phyloP scores from a whole-genome alignment of 2,797 vertebrate genomes.

The Melanotaenia parkinsoni region DNA sequence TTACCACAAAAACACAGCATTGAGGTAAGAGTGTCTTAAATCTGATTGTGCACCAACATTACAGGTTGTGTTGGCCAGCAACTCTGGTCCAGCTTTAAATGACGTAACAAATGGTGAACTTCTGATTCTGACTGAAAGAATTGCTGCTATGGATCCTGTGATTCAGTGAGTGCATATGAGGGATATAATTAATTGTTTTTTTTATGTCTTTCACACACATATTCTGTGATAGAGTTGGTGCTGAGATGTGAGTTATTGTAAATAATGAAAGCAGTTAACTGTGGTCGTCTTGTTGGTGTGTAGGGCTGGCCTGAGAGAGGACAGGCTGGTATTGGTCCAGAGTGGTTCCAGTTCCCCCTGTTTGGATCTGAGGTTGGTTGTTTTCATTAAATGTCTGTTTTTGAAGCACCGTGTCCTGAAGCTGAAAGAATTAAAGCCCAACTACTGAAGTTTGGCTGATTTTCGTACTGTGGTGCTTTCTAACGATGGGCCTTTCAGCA shows the following conservation, averaged over 20 bases:
- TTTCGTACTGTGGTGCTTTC: neutral
- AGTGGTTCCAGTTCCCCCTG: constrained; percentile 97
- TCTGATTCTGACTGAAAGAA: constrained; percentile 90
- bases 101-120: constrained; percentile 96
- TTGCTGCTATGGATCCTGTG: constrained; percentile 92
- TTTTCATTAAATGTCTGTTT: neutral
- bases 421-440: neutral
- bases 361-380: constrained; percentile 91
- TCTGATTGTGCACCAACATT: neutral
- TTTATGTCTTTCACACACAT: too few species aligned
- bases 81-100: constrained; percentile 95
- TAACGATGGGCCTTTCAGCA: neutral
- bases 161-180: constrained; percentile 86
- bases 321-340: constrained; percentile 89
- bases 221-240: neutral
- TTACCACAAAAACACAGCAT: neutral
- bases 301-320: constrained; percentile 88
- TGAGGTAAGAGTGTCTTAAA: neutral
- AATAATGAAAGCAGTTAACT: neutral
- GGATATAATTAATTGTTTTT: neutral
- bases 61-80: constrained; percentile 96
- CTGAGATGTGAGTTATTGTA: neutral
- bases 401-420: neutral
- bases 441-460: neutral
- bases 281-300: constrained; percentile 24